Conservation (phyloP, 2,797 vertebrate genomes). For the Ispidina lecontei region DNA sequence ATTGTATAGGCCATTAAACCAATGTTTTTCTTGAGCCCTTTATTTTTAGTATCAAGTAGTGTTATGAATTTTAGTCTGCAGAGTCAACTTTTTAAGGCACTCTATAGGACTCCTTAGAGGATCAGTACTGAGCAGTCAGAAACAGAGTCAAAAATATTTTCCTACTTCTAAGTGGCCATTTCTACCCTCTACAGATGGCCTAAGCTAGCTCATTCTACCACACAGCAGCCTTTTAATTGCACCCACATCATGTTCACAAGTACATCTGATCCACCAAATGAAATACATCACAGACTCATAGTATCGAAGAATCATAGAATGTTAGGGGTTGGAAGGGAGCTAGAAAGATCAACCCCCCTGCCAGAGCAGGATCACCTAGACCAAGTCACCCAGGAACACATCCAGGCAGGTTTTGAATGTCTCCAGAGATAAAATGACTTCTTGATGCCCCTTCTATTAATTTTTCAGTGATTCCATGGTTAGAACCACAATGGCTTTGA, state of each 20-base stretch:
- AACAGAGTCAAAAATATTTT: not conserved
- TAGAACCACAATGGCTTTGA: not conserved
- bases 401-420: no score
- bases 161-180: not conserved
- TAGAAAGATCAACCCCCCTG: no score
- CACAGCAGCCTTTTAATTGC: not conserved
- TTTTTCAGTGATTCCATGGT: not conserved
- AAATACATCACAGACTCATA: not conserved
- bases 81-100: not conserved
- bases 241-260: not conserved
- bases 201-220: not conserved
- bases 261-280: not conserved
- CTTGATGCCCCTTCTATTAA: not conserved
- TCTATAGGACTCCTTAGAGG: not conserved
- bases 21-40: not conserved
- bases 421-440: not conserved
- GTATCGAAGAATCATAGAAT: no score
- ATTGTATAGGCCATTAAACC: not conserved
- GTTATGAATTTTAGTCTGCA: not conserved
- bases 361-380: no score
- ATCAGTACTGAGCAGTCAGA: not conserved
- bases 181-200: not conserved
- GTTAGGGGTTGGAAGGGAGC: no score
- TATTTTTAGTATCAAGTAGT: not conserved
- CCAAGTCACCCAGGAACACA: no score